Evolutionary conservation across 2,888 invertebrate genomes (phyloP), one percentile per base, ranked within the genome.

Genomic region (Tetranychus piercei): DNA sequence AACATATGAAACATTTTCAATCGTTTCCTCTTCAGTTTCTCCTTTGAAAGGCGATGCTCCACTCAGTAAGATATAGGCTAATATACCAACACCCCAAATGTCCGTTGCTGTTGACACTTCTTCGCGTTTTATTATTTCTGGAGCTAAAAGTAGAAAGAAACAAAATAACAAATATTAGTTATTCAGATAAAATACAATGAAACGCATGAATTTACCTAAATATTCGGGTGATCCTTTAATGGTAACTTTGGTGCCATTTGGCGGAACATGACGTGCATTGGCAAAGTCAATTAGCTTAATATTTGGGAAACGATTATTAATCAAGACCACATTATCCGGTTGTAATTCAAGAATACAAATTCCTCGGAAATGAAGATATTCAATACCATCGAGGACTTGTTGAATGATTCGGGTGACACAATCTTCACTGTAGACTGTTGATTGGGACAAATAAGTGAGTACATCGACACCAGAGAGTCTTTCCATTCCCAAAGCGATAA

Each of bases 351-450:
- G 84, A 82, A 94, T 92, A 79, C 90, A 90, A 79, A 88, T 88
- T 3, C 94, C 94, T 80, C 92, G 87, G 90, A 94, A 94, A 83
- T 97, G 96, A 67, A 99, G 84, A 82, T 94, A 97, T 83, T 95
- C 94, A 0, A 96, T 84, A 1, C 89, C 95, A 80, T 94, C 92
- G 75, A 94, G 83, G 0, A 93, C 84, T 84, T 97, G 96, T 3
- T 88, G 87, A 69, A 95, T 87, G 43, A 94, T 89, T 1, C 88
- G 88, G 0, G 92, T 90, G 0, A 96, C 92, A 83, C 89, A 89
- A 83, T 95, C 92, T 82, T 97, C 97, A 0, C 89, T 88, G 83
- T 94, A 97, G 80, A 92, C 90, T 82, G 94, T 92, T 73, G 89
- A 87, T 79, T 89, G 90, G 0, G 92, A 89, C 75, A 95, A 86